Base-by-base conservation (phyloP, 1,140 invertebrate species). In the Cydia amplana region DNA sequence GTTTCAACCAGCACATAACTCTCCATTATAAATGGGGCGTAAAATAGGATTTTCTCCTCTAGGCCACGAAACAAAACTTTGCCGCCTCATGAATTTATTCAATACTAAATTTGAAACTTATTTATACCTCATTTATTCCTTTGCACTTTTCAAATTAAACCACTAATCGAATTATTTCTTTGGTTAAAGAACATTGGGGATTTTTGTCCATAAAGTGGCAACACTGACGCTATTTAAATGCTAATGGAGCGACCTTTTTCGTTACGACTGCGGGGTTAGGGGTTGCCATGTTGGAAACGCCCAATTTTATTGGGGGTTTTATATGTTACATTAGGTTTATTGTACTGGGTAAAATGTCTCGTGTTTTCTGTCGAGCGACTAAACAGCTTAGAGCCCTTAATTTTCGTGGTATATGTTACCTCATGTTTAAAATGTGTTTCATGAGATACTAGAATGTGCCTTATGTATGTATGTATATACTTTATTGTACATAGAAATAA, bases 251-350 rank as follows among this genome's bases (percentile, higher is more conserved):
- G 63, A 64, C 63, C 63, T 20, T 64, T 64, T 64, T 64, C 63
- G 63, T 64, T 64, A 64, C 63, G 63, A 64, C 63, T 32, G 63
- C 25, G 63, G 18, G 55, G 55, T 63, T 12, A 25, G 63, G 63
- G 63, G 63, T 64, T 64, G 63, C 63, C 63, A 25, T 25, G 63
- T 64, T 16, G 63, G 63, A 64, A 64, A 64, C 63, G 20, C 25
- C 63, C 20, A 14, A 5, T 23, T 64, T 64, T 64, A 64, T 64
- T 64, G 12, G 63, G 63, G 63, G 20, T 64, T 64, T 64, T 64
- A 64, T 64, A 64, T 64, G 63, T 64, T 25, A 64, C 63, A 64
- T 64, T 64, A 64, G 63, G 63, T 64, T 64, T 64, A 64, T 64
- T 64, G 63, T 64, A 14, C 20, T 14, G 63, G 63, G 63, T 64